Conservation (phyloP, 2,797 vertebrate species). For the Spondyliosoma cantharus region DNA sequence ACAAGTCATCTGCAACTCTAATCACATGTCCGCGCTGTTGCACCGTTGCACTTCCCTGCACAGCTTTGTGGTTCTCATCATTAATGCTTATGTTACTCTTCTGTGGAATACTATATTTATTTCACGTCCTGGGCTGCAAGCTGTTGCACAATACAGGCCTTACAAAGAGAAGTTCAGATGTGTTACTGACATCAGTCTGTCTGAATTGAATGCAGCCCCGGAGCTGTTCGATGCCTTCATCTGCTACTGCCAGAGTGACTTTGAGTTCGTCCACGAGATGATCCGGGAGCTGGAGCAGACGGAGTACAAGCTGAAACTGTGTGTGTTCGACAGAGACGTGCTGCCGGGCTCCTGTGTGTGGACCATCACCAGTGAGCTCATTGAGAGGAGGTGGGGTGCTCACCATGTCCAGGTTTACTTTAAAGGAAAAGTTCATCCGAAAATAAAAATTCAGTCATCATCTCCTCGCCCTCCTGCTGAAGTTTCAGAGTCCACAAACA, state of each 20-base stretch:
- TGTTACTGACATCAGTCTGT: not conserved
- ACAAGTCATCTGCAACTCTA: conserved; percentile 6
- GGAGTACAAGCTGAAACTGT: conserved; percentile 89
- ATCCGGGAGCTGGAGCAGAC: conserved; percentile 94
- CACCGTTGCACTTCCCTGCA: not conserved
- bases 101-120: too few relatives aligned
- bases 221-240: conserved; percentile 97
- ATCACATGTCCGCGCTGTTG: not conserved
- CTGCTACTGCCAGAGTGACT: conserved; percentile 95
- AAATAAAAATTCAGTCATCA: too few relatives aligned
- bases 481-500: too few relatives aligned
- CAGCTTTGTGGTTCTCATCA: conserved; percentile 1
- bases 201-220: conserved; percentile 76
- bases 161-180: not conserved
- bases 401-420: not conserved
- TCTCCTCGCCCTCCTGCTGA: too few relatives aligned
- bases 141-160: not conserved
- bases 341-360: conserved; percentile 95
- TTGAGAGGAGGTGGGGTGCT: conserved; percentile 88
- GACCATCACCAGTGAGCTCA: conserved; percentile 96
- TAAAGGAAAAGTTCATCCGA: not conserved
- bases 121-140: not conserved
- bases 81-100: not conserved
- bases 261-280: conserved; percentile 95
- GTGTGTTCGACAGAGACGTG: conserved; percentile 96